Conservation (phyloP, 2,113 vertebrate species). For the Asarcornis scutulata region DNA sequence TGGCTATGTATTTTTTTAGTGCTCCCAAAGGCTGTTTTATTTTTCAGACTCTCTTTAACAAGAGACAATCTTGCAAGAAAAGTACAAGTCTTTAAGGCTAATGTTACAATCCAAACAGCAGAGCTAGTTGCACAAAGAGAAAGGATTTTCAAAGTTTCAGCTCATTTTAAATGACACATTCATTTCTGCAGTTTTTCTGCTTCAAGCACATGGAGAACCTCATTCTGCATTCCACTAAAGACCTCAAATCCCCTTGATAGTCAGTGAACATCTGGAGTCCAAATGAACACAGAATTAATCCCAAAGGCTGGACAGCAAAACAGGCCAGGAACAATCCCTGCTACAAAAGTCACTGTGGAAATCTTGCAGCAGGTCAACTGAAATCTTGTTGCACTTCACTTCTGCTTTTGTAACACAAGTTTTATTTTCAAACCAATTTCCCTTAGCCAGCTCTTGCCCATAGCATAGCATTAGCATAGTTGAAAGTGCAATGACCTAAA, state of each 20-base stretch:
- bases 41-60: conserved; percentile 30
- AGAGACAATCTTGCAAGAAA: not conserved
- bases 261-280: not conserved
- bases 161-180: conserved; percentile 33
- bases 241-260: conserved; percentile 6
- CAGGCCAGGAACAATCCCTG: not conserved
- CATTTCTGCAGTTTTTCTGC: conserved; percentile 42
- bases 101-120: conserved; percentile 12
- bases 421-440: not conserved
- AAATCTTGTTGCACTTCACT: not conserved
- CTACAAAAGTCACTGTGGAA: not conserved
- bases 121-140: not conserved
- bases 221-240: conserved; percentile 12
- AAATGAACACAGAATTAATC: conserved; percentile 28
- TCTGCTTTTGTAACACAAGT: not conserved
- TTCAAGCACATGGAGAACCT: conserved; percentile 14
- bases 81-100: conserved; percentile 57
- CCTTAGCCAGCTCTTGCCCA: not conserved
- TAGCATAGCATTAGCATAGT: not conserved
- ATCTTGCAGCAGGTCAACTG: not conserved
- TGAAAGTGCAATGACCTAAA: not conserved
- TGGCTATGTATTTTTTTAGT: conserved; percentile 8
- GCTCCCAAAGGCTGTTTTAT: conserved; percentile 41
- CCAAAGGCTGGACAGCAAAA: conserved; percentile 7
- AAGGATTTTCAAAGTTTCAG: not conserved